Percentiles rank a stretch among this genome's conserved stretches.
phyloP scores from a whole-genome alignment of 2,888 invertebrate genomes.

The Andrena marginata region DNA sequence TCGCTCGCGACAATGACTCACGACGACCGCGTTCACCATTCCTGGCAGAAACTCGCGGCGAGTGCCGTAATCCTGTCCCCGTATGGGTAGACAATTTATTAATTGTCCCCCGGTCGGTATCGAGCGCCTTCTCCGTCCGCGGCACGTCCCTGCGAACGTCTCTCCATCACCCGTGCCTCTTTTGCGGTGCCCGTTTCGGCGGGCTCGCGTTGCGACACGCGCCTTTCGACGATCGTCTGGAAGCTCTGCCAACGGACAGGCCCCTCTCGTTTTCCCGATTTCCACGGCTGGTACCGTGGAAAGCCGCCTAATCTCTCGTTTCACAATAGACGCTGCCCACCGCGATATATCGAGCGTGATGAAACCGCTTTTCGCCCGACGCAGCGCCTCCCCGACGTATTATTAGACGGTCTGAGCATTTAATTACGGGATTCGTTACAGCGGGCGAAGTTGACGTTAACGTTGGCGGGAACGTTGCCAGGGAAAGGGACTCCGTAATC shows the following conservation, averaged over 20 bases:
- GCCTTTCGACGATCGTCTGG: constrained; percentile 40
- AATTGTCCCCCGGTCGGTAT: constrained; percentile 66
- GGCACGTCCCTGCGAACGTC: not conserved
- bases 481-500: constrained; percentile 39
- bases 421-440: constrained; percentile 63
- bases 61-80: constrained; percentile 55
- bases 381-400: constrained; percentile 31
- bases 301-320: constrained; percentile 59
- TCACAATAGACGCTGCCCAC: constrained; percentile 35
- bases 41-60: constrained; percentile 65
- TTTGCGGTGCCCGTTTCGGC: constrained; percentile 71
- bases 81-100: constrained; percentile 74
- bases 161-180: constrained; percentile 32
- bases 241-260: constrained; percentile 52
- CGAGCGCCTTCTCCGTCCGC: constrained; percentile 22
- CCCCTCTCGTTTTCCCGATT: constrained; percentile 37
- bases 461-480: constrained; percentile 51
- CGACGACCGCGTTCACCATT: constrained; percentile 77
- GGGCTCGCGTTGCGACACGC: constrained; percentile 59
- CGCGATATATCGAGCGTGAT: constrained; percentile 47
- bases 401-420: constrained; percentile 57
- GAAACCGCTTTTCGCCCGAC: constrained; percentile 47
- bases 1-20: constrained; percentile 74
- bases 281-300: constrained; percentile 32
- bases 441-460: constrained; percentile 17